A percentile compares a stretch with the other conserved stretches of the same genome.
Evolutionary conservation across 2,888 invertebrate genomes (phyloP).

Genomic region (Fabriciana adippe): DNA sequence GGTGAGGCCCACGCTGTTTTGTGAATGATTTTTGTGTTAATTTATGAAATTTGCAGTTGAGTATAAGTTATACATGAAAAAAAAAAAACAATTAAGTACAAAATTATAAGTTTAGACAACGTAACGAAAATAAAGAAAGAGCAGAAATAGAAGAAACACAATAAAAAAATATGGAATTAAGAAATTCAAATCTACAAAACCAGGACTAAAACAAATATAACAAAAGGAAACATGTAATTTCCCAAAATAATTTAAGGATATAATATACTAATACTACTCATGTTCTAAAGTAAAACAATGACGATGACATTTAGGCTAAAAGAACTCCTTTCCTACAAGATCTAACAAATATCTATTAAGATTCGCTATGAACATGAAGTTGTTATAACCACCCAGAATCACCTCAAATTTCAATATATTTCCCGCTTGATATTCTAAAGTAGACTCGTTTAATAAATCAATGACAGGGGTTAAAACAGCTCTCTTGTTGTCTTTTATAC

Average conservation of each 20-base stretch:
- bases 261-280: too few species aligned
- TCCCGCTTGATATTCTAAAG: slow-evolving; percentile 70
- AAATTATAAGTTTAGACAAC: background rate
- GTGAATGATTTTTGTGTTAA: slow-evolving; percentile 40
- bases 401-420: slow-evolving; percentile 53
- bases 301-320: background rate
- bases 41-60: background rate
- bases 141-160: too few species aligned
- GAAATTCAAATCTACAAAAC: too few species aligned
- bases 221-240: too few species aligned
- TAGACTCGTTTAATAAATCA: slow-evolving; percentile 91
- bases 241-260: too few species aligned
- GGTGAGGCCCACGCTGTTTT: slow-evolving; percentile 92
- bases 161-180: too few species aligned
- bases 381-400: slow-evolving; percentile 19
- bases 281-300: too few species aligned
- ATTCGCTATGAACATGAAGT: background rate
- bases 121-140: too few species aligned
- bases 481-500: slow-evolving; percentile 86
- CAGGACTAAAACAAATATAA: too few species aligned
- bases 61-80: background rate
- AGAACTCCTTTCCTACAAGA: background rate
- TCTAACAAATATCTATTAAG: slow-evolving; percentile 7
- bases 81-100: background rate
- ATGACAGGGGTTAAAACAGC: slow-evolving; percentile 96